Conservation (phyloP, 2,113 vertebrate genomes). For the Podarcis muralis region DNA sequence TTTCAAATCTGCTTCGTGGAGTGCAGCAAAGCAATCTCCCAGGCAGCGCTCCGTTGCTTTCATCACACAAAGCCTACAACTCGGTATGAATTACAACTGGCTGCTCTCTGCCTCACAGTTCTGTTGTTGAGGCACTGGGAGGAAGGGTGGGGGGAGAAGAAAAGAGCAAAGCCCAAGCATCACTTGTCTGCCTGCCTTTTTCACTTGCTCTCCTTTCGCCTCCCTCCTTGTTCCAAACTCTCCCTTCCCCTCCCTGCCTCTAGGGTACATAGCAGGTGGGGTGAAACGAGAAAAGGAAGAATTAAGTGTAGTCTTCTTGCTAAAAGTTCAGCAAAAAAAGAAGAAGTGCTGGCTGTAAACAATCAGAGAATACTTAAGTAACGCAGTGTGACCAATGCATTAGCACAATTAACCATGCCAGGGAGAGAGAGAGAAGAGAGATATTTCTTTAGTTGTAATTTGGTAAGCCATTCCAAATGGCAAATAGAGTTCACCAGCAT, state of each 20-base stretch:
- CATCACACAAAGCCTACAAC: slow-evolving; percentile 98
- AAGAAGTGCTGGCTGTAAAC: slow-evolving; percentile 60
- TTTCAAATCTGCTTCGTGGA: slow-evolving; percentile 99
- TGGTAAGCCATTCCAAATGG: rapidly evolving
- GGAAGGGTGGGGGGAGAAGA: background rate
- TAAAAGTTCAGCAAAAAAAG: slow-evolving; percentile 75
- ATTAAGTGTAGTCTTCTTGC: slow-evolving; percentile 69
- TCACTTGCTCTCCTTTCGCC: slow-evolving; percentile 57
- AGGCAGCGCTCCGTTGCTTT: slow-evolving; percentile 98
- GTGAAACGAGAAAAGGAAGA: slow-evolving; percentile 16
- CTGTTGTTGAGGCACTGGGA: slow-evolving; percentile 81
- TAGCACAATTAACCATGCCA: slow-evolving; percentile 46
- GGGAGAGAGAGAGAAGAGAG: slow-evolving; percentile 1
- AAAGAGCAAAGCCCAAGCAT: slow-evolving; percentile 78
- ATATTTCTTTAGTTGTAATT: slow-evolving; percentile 11
- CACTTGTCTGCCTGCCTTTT: slow-evolving; percentile 84
- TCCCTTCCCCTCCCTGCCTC: slow-evolving; percentile 67
- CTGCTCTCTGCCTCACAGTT: slow-evolving; percentile 90
- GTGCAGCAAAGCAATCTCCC: slow-evolving; percentile 99
- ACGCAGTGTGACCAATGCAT: background rate
- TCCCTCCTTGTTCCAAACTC: background rate
- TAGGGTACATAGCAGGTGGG: slow-evolving; percentile 66
- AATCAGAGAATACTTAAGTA: background rate
- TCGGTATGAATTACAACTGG: slow-evolving; percentile 99
- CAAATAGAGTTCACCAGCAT: background rate